Evolutionary conservation across 2,113 vertebrate species (phyloP).

Genomic region (Pollachius pollachius): DNA sequence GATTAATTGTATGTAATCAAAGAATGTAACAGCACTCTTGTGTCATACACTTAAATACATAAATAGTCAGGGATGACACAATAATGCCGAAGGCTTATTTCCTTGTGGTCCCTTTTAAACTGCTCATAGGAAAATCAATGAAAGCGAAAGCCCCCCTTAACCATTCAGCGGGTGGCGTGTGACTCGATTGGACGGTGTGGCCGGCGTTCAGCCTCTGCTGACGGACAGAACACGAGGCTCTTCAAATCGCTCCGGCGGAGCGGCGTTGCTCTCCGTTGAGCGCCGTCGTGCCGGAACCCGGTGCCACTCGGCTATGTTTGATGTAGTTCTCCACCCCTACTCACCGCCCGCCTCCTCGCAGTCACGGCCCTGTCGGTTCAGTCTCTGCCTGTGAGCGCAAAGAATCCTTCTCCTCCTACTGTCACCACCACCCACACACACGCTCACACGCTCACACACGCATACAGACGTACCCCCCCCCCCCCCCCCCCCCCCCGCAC

Average conservation of each 20-base stretch:
- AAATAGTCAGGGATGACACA: no score
- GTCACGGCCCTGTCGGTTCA: slow-evolving; percentile 41
- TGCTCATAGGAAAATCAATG: not conserved
- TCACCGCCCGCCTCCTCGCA: slow-evolving; percentile 13
- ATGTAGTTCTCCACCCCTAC: slow-evolving; percentile 14
- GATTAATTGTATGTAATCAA: slow-evolving; percentile 32
- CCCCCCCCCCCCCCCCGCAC: slow-evolving; percentile 11
- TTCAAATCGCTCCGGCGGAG: not conserved
- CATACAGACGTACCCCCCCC: slow-evolving; percentile 19
- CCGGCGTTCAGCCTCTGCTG: no score
- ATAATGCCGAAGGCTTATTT: no score
- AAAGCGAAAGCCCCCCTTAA: slow-evolving; percentile 14
- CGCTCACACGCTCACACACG: no score
- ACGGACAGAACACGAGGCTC: not conserved
- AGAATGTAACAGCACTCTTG: no score
- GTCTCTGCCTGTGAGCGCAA: slow-evolving; percentile 46
- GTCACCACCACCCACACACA: slow-evolving; percentile 11
- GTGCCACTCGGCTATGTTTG: slow-evolving; percentile 12
- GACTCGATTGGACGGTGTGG: not conserved
- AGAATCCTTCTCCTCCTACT: slow-evolving; percentile 22
- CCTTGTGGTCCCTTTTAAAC: not conserved
- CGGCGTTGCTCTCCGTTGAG: not conserved
- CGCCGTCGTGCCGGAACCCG: not conserved
- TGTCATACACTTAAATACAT: no score
- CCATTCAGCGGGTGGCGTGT: not conserved